Evolutionary conservation across 2,113 vertebrate genomes (phyloP), one percentile per base, ranked within the genome.

Genomic region (Catagonus wagneri): DNA sequence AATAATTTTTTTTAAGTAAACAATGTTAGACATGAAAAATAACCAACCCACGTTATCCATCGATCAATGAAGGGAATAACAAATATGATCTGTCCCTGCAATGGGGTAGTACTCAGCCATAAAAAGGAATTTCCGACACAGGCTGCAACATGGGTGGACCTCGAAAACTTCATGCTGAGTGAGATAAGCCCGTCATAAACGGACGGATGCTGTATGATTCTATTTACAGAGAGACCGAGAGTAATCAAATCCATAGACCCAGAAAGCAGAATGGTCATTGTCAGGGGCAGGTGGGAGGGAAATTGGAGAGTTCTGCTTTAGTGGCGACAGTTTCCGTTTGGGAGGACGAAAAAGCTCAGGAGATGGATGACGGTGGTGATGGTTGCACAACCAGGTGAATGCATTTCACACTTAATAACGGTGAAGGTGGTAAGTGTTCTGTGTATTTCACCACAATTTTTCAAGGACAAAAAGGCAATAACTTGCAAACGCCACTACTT

Each of bases 11-110:
- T 44, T 44, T 6, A 44, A 44, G 44, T 4, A 44, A 44, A 44
- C 44, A 44, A 44, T 44, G 44, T 44, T 44, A 44, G 44, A 44
- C 44, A 44, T 8, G 44, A 44, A 44, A 44, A n/a, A 22, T 50
- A 75, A 13, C 20, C 54, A 8, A 25, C 29, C 56, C 39, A 34
- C 0, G 50, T 1, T 27, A 0, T 13, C 3, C 0, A 1, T 16
- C 3, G 0, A 1, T 2, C 2, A 32, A 12, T 0, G 15, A 10
- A 54, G 0, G 13, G 20, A 19, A 2, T 50, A 32, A 22, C 6
- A 29, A 4, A 23, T 0, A 22, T 4, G 8, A 16, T 7, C 6
- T 60, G 10, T 27, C 7, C 71, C 7, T 32, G 5, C 78, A 4
- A 0, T 12, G 23, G n/a, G 27, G 4, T 20, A 22, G 0, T 14